A percentile compares a stretch with the other conserved stretches of the same genome.
These are phyloP conservation scores for Eupithecia inturbata DNA, from an alignment of 2,888 invertebrate species.

Conservation along the genomic window DNA sequence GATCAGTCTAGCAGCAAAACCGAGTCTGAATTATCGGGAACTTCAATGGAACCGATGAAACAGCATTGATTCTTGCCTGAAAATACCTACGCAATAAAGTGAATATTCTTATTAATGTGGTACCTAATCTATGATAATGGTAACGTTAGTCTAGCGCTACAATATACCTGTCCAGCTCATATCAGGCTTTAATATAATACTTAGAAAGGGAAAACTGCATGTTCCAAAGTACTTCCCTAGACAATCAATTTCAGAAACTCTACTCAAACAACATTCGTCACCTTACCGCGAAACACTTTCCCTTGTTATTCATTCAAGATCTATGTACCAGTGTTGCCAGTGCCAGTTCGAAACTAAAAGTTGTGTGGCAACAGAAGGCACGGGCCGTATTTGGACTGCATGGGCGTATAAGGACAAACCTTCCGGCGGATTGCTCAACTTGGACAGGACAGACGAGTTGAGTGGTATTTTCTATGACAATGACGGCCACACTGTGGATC, in stretches of 20 bases:
- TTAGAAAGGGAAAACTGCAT: neutral
- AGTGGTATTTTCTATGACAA: slow-evolving; percentile 35
- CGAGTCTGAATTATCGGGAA: neutral
- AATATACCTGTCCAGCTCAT: neutral
- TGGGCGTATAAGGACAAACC: slow-evolving; percentile 41
- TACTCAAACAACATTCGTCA: slow-evolving; percentile 2
- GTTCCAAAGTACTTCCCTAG: neutral
- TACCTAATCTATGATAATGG: neutral
- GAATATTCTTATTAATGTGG: neutral
- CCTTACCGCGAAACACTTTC: slow-evolving; percentile 18
- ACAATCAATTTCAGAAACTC: slow-evolving; percentile 1
- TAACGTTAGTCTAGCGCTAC: neutral
- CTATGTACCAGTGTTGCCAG: slow-evolving; percentile 10
- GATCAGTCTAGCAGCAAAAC: neutral
- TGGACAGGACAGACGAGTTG: slow-evolving; percentile 24
- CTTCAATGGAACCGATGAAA: neutral
- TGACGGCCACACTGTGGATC: slow-evolving; percentile 1
- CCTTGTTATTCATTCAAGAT: slow-evolving; percentile 19
- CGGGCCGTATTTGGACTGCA: slow-evolving; percentile 37
- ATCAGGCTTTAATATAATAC: neutral
- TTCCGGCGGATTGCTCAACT: slow-evolving; percentile 43
- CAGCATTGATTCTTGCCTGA: neutral
- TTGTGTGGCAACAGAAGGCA: slow-evolving; percentile 41
- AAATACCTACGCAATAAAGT: neutral
- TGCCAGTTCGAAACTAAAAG: slow-evolving; percentile 37